Percentiles rank a stretch among this genome's conserved stretches.
Evolutionary conservation across 2,888 invertebrate species (phyloP).

Genomic region (Thelaira solivaga): DNA sequence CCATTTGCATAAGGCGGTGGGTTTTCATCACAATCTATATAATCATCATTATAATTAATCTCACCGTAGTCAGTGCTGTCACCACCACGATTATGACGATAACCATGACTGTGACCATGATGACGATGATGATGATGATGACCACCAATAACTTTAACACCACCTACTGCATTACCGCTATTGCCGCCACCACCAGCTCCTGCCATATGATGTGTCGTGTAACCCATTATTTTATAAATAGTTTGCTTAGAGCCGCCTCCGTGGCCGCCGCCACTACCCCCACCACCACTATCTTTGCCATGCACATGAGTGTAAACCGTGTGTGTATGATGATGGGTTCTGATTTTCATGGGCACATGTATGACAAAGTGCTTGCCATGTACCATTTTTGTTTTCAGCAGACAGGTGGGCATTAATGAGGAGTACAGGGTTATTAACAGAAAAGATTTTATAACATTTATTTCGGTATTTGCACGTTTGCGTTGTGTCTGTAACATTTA

Average conservation of each 20-base stretch:
- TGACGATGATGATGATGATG: slow-evolving; percentile 72
- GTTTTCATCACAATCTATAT: slow-evolving; percentile 54
- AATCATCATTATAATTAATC: slow-evolving; percentile 70
- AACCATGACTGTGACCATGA: slow-evolving; percentile 68
- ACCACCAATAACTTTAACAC: slow-evolving; percentile 7
- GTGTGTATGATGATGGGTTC: slow-evolving; percentile 85
- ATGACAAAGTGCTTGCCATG: slow-evolving; percentile 84
- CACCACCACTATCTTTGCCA: slow-evolving; percentile 75
- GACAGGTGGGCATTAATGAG: slow-evolving; percentile 46
- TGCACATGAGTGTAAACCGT: slow-evolving; percentile 85
- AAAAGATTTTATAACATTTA: slow-evolving; percentile 43
- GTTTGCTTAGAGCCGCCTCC: slow-evolving; percentile 74
- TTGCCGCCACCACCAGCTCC: slow-evolving; percentile 76
- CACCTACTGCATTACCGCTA: not conserved
- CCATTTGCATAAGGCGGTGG: slow-evolving; percentile 66
- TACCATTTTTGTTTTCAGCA: slow-evolving; percentile 44
- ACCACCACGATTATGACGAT: slow-evolving; percentile 16
- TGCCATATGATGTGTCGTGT: slow-evolving; percentile 76
- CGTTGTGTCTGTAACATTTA: slow-evolving; percentile 50
- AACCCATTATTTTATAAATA: slow-evolving; percentile 75
- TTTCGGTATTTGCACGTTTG: slow-evolving; percentile 14
- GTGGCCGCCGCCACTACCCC: slow-evolving; percentile 23
- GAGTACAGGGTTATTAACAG: slow-evolving; percentile 52
- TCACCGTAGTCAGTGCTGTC: slow-evolving; percentile 61
- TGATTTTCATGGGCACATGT: slow-evolving; percentile 87